phyloP scores from a whole-genome alignment of 2,888 invertebrate genomes.

The Phasia obesa region DNA sequence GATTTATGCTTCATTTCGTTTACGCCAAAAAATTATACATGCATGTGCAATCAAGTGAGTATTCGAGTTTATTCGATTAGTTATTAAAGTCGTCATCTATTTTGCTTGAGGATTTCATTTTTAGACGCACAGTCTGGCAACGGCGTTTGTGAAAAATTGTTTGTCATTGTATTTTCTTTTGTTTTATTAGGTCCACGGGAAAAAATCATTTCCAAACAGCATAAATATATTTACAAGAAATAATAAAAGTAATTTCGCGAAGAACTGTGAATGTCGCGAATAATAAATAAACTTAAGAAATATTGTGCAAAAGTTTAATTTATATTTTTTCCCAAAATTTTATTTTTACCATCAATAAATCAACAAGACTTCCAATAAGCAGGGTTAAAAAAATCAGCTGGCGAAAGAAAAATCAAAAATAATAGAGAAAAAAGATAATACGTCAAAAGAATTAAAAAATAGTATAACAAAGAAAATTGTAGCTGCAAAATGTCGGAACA shows the following conservation, averaged over 20 bases:
- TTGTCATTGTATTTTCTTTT: slow-evolving; percentile 69
- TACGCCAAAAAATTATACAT: too few species aligned
- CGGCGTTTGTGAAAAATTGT: slow-evolving; percentile 46
- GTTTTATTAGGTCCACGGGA: slow-evolving; percentile 48
- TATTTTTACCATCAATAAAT: slow-evolving; percentile 10
- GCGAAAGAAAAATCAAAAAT: slow-evolving; percentile 42
- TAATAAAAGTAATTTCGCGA: slow-evolving; percentile 26
- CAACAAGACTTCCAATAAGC: slow-evolving; percentile 44
- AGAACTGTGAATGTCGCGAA: slow-evolving; percentile 4
- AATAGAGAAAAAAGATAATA: slow-evolving; percentile 28
- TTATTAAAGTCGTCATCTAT: neutral
- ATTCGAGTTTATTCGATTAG: neutral
- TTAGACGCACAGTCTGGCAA: slow-evolving; percentile 37
- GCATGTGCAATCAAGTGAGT: neutral
- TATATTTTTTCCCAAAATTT: slow-evolving; percentile 24
- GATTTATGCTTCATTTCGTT: too few species aligned
- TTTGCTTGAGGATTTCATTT: neutral
- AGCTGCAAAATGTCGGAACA: slow-evolving; percentile 72
- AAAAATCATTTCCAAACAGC: slow-evolving; percentile 34
- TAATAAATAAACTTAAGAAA: slow-evolving; percentile 27
- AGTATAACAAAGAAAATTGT: slow-evolving; percentile 57
- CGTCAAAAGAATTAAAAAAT: slow-evolving; percentile 45
- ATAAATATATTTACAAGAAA: slow-evolving; percentile 21
- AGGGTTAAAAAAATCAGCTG: slow-evolving; percentile 59
- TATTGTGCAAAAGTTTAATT: slow-evolving; percentile 29